These are phyloP conservation scores for Amphiprion ocellaris DNA, from an alignment of 2,113 vertebrate species.

Conservation along the genomic window DNA sequence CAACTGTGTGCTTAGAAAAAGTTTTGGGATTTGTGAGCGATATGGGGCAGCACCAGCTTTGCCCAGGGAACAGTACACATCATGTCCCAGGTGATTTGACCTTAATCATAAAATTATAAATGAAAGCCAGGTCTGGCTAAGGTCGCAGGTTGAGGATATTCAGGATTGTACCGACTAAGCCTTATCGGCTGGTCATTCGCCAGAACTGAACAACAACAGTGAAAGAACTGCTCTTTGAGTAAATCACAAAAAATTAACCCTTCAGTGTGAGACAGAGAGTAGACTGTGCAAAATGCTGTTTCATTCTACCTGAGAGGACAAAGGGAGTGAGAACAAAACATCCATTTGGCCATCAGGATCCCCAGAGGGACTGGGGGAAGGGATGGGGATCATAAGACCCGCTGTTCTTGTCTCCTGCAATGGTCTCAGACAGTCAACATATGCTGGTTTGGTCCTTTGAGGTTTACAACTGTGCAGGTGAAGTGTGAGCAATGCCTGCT, in stretches of 20 bases:
- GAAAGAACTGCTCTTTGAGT: conserved; percentile 40
- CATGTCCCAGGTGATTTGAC: conserved; percentile 5
- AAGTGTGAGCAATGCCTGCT: neutral
- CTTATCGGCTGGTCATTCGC: conserved; percentile 17
- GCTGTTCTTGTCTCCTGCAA: conserved; percentile 12
- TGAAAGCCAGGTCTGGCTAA: neutral
- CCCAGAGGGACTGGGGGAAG: conserved; percentile 35
- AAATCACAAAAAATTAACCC: conserved; percentile 10
- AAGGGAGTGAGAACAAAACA: conserved; percentile 59
- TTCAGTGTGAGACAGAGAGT: conserved; percentile 1
- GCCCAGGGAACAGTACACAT: neutral
- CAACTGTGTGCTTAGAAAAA: neutral
- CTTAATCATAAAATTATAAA: conserved; percentile 1
- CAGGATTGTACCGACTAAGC: conserved; percentile 4
- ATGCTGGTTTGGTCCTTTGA: neutral
- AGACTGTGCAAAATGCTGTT: neutral
- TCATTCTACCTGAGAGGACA: conserved; percentile 50
- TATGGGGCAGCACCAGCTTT: neutral
- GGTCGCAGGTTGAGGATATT: neutral
- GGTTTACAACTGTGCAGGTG: neutral
- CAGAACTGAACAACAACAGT: conserved; percentile 50
- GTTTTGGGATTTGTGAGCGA: neutral
- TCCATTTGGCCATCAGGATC: conserved; percentile 48
- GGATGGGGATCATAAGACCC: conserved; percentile 15
- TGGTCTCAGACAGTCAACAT: conserved; percentile 11